A percentile compares a stretch with the other conserved stretches of the same genome.
Evolutionary conservation across 2,888 invertebrate genomes (phyloP).

Genomic region (Leucophora obtusa): DNA sequence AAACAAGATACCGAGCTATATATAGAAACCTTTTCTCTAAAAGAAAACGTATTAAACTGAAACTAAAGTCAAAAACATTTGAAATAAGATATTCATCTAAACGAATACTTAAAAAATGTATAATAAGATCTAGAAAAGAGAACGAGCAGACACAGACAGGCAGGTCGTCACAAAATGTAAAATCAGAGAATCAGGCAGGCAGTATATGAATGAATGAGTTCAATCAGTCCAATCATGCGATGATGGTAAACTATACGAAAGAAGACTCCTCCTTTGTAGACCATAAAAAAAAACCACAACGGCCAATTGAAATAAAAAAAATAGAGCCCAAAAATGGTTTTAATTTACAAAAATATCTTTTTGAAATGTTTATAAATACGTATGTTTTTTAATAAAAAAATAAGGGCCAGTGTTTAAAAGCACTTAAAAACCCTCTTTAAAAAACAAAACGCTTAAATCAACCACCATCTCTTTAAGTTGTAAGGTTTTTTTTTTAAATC

Average conservation of each 20-base stretch:
- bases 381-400: conserved; percentile 14
- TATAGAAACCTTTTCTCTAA: background rate
- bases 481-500: conserved; percentile 45
- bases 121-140: conserved; percentile 9
- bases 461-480: conserved; percentile 32
- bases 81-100: conserved; percentile 4
- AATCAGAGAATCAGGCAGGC: conserved; percentile 46
- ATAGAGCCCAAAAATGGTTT: conserved; percentile 19
- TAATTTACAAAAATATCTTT: conserved; percentile 14
- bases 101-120: conserved; percentile 10
- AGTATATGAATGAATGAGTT: conserved; percentile 29
- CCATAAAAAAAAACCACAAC: conserved; percentile 26
- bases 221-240: conserved; percentile 26
- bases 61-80: conserved; percentile 3
- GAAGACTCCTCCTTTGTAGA: conserved; percentile 40
- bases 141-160: conserved; percentile 49
- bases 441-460: conserved; percentile 21
- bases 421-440: conserved; percentile 11
- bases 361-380: conserved; percentile 30
- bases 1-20: background rate
- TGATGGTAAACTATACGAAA: conserved; percentile 51
- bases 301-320: conserved; percentile 26
- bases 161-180: conserved; percentile 49
- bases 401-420: conserved; percentile 17
- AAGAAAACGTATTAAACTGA: background rate